Evolutionary conservation across 2,888 invertebrate species (phyloP).

Genomic region (Tenthredo notha): DNA sequence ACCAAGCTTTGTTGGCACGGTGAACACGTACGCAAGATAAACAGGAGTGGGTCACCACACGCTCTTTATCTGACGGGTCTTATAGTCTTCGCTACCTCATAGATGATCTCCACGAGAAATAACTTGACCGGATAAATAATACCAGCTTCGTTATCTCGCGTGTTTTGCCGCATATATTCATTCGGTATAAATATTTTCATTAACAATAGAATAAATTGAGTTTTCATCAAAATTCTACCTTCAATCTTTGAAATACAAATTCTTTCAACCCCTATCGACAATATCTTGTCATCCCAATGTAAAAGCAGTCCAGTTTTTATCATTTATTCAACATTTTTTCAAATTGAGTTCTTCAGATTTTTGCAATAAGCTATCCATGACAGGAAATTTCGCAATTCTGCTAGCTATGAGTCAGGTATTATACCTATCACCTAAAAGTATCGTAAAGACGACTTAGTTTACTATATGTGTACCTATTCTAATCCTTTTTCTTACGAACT

Average conservation of each 20-base stretch:
- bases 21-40: conserved; percentile 50
- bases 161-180: neutral
- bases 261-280: too few species aligned
- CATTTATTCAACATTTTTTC: too few species aligned
- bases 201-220: neutral
- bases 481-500: conserved; percentile 1
- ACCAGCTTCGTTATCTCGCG: conserved; percentile 5
- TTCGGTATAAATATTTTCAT: neutral
- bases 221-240: neutral
- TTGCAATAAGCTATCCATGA: too few species aligned
- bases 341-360: too few species aligned
- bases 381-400: too few species aligned
- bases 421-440: neutral
- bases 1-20: conserved; percentile 21
- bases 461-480: neutral
- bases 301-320: too few species aligned
- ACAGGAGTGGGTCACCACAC: conserved; percentile 39
- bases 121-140: conserved; percentile 32
- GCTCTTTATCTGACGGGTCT: conserved; percentile 42
- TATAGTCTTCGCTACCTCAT: conserved; percentile 13
- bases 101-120: conserved; percentile 28
- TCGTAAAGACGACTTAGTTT: neutral
- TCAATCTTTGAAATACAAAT: too few species aligned
- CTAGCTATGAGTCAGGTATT: neutral
- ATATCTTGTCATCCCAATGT: too few species aligned